phyloP scores from a whole-genome alignment of 2,113 vertebrate species.

The Narcine bancroftii region DNA sequence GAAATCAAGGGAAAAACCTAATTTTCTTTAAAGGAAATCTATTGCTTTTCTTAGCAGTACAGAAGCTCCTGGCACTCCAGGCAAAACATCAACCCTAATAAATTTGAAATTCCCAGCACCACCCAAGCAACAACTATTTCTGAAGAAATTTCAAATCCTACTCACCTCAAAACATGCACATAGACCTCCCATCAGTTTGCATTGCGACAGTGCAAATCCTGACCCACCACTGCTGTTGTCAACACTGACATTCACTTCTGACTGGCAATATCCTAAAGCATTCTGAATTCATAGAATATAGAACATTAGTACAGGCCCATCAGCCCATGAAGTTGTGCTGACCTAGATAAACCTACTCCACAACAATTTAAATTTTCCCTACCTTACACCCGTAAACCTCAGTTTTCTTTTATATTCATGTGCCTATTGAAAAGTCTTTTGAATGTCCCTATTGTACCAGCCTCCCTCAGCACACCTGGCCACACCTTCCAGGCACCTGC shows the following conservation, averaged over 20 bases:
- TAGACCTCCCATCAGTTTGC: not conserved
- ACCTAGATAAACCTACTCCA: too few species aligned
- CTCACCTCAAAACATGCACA: not conserved
- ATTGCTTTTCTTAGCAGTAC: not conserved
- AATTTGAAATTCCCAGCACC: not conserved
- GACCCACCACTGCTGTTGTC: not conserved
- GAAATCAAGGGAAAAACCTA: not conserved
- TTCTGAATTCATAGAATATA: too few species aligned
- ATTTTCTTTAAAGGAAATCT: not conserved
- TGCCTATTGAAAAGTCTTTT: too few species aligned
- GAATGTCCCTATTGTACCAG: too few species aligned
- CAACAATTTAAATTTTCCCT: too few species aligned
- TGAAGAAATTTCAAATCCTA: too few species aligned
- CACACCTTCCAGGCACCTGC: too few species aligned
- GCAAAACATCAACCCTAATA: not conserved
- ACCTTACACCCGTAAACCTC: too few species aligned
- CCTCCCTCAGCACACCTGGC: too few species aligned
- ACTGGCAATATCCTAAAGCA: not conserved
- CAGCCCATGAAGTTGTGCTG: too few species aligned
- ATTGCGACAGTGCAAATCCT: not conserved
- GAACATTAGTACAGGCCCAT: too few species aligned
- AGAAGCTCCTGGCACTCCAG: not conserved
- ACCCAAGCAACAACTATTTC: not conserved
- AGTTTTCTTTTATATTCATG: too few species aligned
- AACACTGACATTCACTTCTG: not conserved